These are phyloP conservation scores for Meganola albula DNA, from an alignment of 2,888 invertebrate genomes.

Conservation along the genomic window DNA sequence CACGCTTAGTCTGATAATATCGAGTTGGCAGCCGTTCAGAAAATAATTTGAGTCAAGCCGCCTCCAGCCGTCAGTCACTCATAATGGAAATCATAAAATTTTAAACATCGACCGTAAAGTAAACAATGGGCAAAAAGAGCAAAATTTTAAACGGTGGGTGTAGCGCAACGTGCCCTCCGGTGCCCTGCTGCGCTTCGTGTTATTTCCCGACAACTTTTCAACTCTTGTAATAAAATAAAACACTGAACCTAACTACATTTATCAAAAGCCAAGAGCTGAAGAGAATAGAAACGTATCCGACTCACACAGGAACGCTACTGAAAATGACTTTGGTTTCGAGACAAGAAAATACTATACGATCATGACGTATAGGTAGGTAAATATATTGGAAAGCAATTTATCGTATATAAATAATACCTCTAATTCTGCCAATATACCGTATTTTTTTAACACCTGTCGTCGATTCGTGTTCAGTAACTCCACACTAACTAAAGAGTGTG, in stretches of 20 bases:
- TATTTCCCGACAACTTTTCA: constrained; percentile 36
- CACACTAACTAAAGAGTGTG: constrained; percentile 26
- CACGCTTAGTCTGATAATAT: constrained; percentile 49
- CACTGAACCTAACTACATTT: too few relatives aligned
- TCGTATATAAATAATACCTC: too few relatives aligned
- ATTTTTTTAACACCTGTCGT: too few relatives aligned
- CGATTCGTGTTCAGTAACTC: too few relatives aligned
- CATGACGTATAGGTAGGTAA: too few relatives aligned
- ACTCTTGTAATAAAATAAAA: constrained; percentile 42
- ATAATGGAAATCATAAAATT: constrained; percentile 70
- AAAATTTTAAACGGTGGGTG: constrained; percentile 49
- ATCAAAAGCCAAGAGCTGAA: constrained; percentile 31
- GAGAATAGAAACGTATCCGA: too few relatives aligned
- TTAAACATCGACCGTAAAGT: constrained; percentile 65
- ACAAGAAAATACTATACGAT: too few relatives aligned
- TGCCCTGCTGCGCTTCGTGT: constrained; percentile 38
- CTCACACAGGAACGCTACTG: too few relatives aligned
- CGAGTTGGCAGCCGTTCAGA: constrained; percentile 67
- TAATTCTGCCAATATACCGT: too few relatives aligned
- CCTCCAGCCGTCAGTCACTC: constrained; percentile 54
- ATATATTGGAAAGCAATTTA: too few relatives aligned
- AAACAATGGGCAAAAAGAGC: constrained; percentile 74
- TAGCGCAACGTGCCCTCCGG: constrained; percentile 46
- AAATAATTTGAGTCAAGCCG: constrained; percentile 55
- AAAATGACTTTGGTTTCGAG: too few relatives aligned